A percentile compares a stretch with the other conserved stretches of the same genome.
phyloP scores from a whole-genome alignment of 2,888 invertebrate species.

The Mayetiola destructor region DNA sequence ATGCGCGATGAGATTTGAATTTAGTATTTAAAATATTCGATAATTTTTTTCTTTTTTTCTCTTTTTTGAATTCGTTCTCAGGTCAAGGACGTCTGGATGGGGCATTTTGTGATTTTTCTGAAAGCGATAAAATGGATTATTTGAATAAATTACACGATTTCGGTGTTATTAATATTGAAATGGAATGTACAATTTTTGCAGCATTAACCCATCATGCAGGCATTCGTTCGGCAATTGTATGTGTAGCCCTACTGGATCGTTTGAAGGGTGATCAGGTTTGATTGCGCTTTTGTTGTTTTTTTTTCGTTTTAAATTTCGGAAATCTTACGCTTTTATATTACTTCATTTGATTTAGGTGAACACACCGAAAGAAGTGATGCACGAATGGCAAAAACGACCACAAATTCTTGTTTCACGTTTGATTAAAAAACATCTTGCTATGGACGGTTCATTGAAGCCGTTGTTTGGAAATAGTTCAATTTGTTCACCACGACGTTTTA shows the following conservation, averaged over 20 bases:
- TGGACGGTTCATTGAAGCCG: constrained; percentile 56
- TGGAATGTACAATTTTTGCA: constrained; percentile 90
- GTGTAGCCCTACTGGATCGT: constrained; percentile 82
- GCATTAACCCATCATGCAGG: constrained; percentile 88
- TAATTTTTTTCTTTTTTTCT: background rate
- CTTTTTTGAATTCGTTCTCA: constrained; percentile 28
- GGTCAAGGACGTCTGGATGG: constrained; percentile 92
- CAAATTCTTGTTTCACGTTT: constrained; percentile 69
- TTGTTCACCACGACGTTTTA: constrained; percentile 76
- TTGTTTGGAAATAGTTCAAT: constrained; percentile 63
- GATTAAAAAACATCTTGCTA: constrained; percentile 67
- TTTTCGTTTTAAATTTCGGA: too few species aligned
- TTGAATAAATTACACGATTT: constrained; percentile 55
- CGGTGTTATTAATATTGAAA: constrained; percentile 91
- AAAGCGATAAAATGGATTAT: constrained; percentile 81
- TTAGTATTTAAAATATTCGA: too few species aligned
- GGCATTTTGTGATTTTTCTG: constrained; percentile 87
- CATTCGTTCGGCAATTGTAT: constrained; percentile 83
- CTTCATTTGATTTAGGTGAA: constrained; percentile 45
- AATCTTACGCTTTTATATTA: too few species aligned
- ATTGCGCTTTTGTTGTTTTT: background rate
- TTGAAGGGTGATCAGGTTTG: constrained; percentile 84
- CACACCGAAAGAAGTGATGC: constrained; percentile 73
- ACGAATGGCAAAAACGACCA: constrained; percentile 83
- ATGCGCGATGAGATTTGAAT: too few species aligned